These are phyloP conservation scores for Epinotia demarniana DNA, from an alignment of 2,888 invertebrate species.

Conservation along the genomic window DNA sequence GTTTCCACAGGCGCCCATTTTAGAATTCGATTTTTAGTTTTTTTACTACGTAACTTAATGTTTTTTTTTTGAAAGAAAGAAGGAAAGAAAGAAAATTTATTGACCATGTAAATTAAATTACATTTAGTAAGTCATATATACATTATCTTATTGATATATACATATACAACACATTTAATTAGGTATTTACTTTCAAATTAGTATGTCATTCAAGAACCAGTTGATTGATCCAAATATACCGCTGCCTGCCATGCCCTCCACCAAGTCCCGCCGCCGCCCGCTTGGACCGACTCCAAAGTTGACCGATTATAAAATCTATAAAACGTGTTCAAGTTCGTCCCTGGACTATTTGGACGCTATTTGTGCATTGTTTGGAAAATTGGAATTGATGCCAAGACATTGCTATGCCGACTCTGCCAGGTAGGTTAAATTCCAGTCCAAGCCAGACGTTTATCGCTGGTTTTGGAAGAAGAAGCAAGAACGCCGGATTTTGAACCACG, in stretches of 20 bases:
- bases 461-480: background rate
- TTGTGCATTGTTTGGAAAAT: constrained; percentile 32
- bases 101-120: no score
- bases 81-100: no score
- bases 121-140: no score
- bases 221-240: background rate
- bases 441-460: constrained; percentile 1
- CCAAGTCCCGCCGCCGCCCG: constrained; percentile 14
- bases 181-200: no score
- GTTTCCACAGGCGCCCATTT: no score
- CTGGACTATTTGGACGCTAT: constrained; percentile 38
- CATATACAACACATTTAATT: no score
- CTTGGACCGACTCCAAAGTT: constrained; percentile 41
- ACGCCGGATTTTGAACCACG: background rate
- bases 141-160: no score
- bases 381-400: constrained; percentile 39
- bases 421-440: constrained; percentile 20
- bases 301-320: constrained; percentile 45
- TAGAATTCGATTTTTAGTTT: no score
- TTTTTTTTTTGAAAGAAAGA: no score
- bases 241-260: constrained; percentile 9
- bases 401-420: constrained; percentile 5
- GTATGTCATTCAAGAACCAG: no score
- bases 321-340: constrained; percentile 43
- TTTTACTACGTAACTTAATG: no score